Conservation (phyloP, 2,113 vertebrate genomes). For the Etia nguti region DNA sequence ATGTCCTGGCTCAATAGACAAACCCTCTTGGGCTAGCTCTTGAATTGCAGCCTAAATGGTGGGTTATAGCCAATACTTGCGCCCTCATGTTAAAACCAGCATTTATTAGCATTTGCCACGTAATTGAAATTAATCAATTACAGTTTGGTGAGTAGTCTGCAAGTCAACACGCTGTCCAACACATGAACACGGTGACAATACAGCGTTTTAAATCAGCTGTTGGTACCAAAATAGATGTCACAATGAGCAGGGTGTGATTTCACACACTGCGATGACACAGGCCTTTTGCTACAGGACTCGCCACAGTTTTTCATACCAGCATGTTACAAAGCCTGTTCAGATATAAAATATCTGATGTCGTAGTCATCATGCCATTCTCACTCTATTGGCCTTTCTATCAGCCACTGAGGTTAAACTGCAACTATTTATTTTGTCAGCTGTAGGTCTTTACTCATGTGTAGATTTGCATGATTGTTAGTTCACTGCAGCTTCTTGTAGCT, state of each 20-base stretch:
- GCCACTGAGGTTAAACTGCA: not conserved
- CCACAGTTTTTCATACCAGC: slow-evolving; percentile 30
- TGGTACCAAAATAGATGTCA: slow-evolving; percentile 29
- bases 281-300: slow-evolving; percentile 14
- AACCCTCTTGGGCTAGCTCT: slow-evolving; percentile 3
- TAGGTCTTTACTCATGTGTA: slow-evolving; percentile 19
- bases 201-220: slow-evolving; percentile 28
- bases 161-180: not conserved
- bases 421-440: slow-evolving; percentile 46
- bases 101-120: slow-evolving; percentile 44
- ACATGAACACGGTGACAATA: not conserved
- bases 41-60: slow-evolving; percentile 11
- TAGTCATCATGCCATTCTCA: slow-evolving; percentile 14
- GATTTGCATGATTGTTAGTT: not conserved
- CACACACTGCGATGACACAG: slow-evolving; percentile 17
- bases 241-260: slow-evolving; percentile 45
- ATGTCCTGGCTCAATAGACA: slow-evolving; percentile 29
- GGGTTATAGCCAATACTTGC: slow-evolving; percentile 32
- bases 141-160: not conserved
- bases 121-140: slow-evolving; percentile 61
- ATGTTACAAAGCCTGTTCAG: slow-evolving; percentile 48
- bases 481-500: not conserved
- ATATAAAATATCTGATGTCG: slow-evolving; percentile 43
- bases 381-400: not conserved
- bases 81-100: slow-evolving; percentile 4